Evolutionary conservation across 2,113 vertebrate genomes (phyloP), one percentile per base, ranked within the genome.

Genomic region (Scophthalmus maximus): DNA sequence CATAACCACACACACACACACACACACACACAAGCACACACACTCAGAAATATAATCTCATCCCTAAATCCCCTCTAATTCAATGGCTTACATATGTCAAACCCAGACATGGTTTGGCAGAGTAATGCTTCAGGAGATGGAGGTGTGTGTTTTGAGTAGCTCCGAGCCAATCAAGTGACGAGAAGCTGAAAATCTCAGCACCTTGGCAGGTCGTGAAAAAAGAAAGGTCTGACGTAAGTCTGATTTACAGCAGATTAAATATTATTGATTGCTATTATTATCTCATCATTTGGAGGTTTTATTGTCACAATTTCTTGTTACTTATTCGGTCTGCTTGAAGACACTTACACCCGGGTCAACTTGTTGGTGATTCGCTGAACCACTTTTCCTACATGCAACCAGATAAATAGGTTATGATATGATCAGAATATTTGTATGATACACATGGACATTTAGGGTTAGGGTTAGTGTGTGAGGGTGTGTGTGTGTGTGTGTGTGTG

Each of bases 61-160:
- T 29, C 29, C 9, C 18, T 50, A 66, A 82, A 76, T 78, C 72
- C 63, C 27, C 22, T 8, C 42, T 68, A 68, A 76, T 67, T 77
- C 66, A 62, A 40, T 59, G 76, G 52, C 4, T 72, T 77, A 64
- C 20, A 67, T 3, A 7, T 29, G 2, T 69, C 68, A 76, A 56
- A 60, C 15, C 11, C 61, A 73, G 63, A 51, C n/a, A 60, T 20
- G 67, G 62, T 80, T 81, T 57, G 55, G 62, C 52, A 10, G 0
- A 29, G 25, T 55, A 56, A 55, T 26, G 51, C 38, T 53, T 53
- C 30, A 29, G 30, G 57, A 29, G 36, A 60, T 56, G 44, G 51
- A 50, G 23, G 34, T 36, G 59, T 47, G 50, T 68, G 66, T 42
- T 83, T 69, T 25, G 25, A n/a, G 14, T 53, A 17, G 30, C 6